Evolutionary conservation across 2,888 invertebrate species (phyloP).

Genomic region (Andrena camellia): DNA sequence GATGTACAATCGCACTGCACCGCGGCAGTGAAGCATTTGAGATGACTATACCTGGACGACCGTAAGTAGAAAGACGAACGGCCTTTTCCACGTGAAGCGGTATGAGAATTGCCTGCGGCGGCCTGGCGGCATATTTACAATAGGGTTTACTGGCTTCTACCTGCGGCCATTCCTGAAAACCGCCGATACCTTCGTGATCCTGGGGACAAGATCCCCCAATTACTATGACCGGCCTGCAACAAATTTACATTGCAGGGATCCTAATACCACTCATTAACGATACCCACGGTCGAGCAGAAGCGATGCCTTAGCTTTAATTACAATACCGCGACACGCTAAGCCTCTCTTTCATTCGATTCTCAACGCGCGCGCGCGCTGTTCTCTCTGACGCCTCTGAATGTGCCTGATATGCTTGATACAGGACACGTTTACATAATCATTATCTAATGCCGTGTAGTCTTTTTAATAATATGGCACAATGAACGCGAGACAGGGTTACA

Average conservation of each 20-base stretch:
- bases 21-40: not conserved
- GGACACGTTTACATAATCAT: conserved; percentile 39
- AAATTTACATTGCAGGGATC: not conserved
- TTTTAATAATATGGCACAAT: conserved; percentile 48
- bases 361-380: not conserved
- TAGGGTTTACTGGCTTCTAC: conserved; percentile 95
- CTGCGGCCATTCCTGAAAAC: conserved; percentile 98
- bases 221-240: conserved; percentile 92
- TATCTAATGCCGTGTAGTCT: conserved; percentile 24
- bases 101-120: conserved; percentile 92
- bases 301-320: not conserved
- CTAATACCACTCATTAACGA: not conserved
- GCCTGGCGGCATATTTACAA: conserved; percentile 96
- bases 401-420: not conserved
- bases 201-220: conserved; percentile 96
- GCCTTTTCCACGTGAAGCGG: conserved; percentile 97
- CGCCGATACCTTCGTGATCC: conserved; percentile 97
- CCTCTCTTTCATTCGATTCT: not conserved
- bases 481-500: conserved; percentile 25
- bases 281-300: not conserved
- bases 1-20: conserved; percentile 1
- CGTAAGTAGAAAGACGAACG: conserved; percentile 92
- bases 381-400: not conserved
- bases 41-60: conserved; percentile 90
- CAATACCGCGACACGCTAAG: not conserved